Percentiles rank a stretch among this genome's conserved stretches.
Conservation (phyloP, 2,797 vertebrate species). For the Mastacembelus armatus region DNA sequence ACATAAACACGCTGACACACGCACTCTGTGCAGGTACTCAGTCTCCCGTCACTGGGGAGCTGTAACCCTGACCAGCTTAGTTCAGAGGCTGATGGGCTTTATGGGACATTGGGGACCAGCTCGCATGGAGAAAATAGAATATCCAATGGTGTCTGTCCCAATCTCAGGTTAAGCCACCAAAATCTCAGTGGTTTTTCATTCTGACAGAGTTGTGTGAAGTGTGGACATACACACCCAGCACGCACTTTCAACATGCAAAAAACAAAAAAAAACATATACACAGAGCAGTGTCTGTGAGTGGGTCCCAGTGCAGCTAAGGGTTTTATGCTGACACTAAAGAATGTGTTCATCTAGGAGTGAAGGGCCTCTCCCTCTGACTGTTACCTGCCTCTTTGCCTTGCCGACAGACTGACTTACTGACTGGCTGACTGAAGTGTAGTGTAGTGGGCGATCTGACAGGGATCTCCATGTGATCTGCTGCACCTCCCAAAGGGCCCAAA, state of each 20-base stretch:
- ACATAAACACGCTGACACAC: slow-evolving; percentile 58
- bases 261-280: slow-evolving; percentile 33
- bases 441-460: slow-evolving; percentile 61
- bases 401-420: slow-evolving; percentile 49
- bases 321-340: slow-evolving; percentile 74
- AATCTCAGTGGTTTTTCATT: slow-evolving; percentile 60
- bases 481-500: slow-evolving; percentile 50
- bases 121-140: slow-evolving; percentile 74
- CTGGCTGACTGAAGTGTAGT: slow-evolving; percentile 53
- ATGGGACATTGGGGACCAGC: slow-evolving; percentile 72
- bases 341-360: slow-evolving; percentile 66
- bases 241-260: slow-evolving; percentile 8
- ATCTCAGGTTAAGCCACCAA: slow-evolving; percentile 72
- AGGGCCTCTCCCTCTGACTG: slow-evolving; percentile 60
- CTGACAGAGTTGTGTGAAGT: slow-evolving; percentile 41
- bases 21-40: slow-evolving; percentile 67
- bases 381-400: slow-evolving; percentile 46
- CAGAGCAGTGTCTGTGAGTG: slow-evolving; percentile 29
- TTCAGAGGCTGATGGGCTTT: slow-evolving; percentile 74
- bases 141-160: slow-evolving; percentile 68
- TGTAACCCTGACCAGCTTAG: slow-evolving; percentile 77
- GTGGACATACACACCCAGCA: background rate
- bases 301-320: slow-evolving; percentile 63
- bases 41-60: slow-evolving; percentile 71
- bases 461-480: slow-evolving; percentile 61